Base-by-base conservation (phyloP, 37 sponge, comb jelly and placozoan species). In the Chondrilla cf. caribensis region DNA sequence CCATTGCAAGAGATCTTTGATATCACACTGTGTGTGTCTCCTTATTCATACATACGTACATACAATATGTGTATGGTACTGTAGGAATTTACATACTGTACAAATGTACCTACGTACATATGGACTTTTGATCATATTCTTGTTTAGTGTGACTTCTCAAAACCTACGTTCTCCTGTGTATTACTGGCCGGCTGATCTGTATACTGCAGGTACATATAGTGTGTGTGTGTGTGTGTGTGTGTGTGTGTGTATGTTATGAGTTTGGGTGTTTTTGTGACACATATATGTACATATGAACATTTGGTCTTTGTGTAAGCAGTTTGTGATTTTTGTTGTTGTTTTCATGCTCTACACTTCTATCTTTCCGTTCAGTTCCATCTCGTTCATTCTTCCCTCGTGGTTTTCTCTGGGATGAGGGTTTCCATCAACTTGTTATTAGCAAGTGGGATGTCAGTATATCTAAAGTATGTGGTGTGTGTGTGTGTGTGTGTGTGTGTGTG, bases 331-430 rank as follows among this genome's bases (percentile, higher is more conserved):
- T n/a, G n/a, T n/a, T n/a, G n/a, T n/a, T n/a, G n/a, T 15, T 60
- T 26, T 22, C 64, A 19, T 60, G 5, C 64, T 60, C 6, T 26
- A 60, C 15, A 15, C 64, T 26, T 15, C 9, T 22, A 60, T 60
- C 19, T 26, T 22, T 60, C 64, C 64, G 81, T 37, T 60, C 89
- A 73, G 95, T 94, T 22, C 99, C 99, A 18, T 96, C 99, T 2
- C 87, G 99, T 29, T 94, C 99, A n/a, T 96, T 94, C 84, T 99
- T 99, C 67, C 97, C 99, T 54, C 91, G 99, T 33, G 99, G 99
- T 2, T 99, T 99, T 77, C 99, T 99, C 42, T 99, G 99, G 99
- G 99, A 99, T 59, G 99, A 99, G 70, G 99, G 99, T 0, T 99
- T 99, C 78, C 99, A 99, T 40, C 99, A 96, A 87, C 85, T 99